Conservation (phyloP, 2,113 vertebrate genomes). For the Hippocampus abdominalis region DNA sequence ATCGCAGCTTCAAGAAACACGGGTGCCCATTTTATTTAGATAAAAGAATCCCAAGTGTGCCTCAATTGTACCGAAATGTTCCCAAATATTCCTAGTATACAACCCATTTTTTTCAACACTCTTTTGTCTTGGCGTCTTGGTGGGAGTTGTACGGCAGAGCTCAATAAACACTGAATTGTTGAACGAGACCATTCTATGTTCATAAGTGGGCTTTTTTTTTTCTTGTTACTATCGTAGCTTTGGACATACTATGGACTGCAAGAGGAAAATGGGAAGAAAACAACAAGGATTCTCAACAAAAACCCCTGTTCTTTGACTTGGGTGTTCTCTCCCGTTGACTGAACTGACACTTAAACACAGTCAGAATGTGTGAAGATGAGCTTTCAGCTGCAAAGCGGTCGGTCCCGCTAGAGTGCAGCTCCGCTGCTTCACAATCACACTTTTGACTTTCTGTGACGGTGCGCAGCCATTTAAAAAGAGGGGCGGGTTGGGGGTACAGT, state of each 20-base stretch:
- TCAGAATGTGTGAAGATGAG: conserved; percentile 35
- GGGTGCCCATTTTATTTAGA: no score
- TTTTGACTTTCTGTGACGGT: conserved; percentile 26
- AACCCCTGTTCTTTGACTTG: background rate
- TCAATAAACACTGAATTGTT: no score
- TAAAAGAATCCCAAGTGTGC: no score
- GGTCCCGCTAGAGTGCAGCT: conserved; percentile 19
- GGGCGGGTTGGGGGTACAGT: conserved; percentile 5
- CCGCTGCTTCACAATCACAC: conserved; percentile 29
- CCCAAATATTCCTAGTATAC: no score
- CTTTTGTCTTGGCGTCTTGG: no score
- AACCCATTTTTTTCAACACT: no score
- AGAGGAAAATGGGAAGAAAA: background rate
- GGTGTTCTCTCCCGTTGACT: conserved; percentile 9
- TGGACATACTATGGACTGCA: no score
- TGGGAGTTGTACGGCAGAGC: no score
- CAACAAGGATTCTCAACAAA: background rate
- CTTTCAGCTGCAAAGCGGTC: conserved; percentile 38
- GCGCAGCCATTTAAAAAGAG: conserved; percentile 19
- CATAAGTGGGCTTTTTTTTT: background rate
- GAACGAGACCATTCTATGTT: background rate
- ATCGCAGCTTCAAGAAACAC: background rate
- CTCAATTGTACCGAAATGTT: no score
- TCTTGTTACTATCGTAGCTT: background rate
- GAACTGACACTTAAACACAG: conserved; percentile 10